Evolutionary conservation across 2,888 invertebrate species (phyloP), one percentile per base, ranked within the genome.

Genomic region (Prosapia bicincta): DNA sequence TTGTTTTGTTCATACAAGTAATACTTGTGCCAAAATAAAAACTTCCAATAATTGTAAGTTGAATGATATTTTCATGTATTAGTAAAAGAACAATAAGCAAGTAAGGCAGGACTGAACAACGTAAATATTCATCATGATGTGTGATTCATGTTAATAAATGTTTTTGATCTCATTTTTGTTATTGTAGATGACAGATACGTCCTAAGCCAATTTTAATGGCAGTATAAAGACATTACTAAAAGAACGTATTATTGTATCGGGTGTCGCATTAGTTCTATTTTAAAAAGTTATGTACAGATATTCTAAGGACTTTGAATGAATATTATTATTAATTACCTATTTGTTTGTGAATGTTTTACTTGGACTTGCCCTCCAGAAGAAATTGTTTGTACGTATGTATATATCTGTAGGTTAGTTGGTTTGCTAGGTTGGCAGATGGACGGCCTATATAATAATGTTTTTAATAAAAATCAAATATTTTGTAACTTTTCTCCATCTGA

Each of bases 141-240:
- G 78, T 78, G 77, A 78, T 77, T 71, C 70, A 78, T 78, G 76
- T 78, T 72, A 76, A 30, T 78, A 78, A 78, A 75, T 78, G 78
- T 78, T 77, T 76, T 78, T 78, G 78, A 78, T 78, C 78, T 78
- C 78, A 78, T 78, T 78, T 76, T 76, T 78, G 67, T 73, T 69
- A 77, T 75, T 71, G 72, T 78, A 77, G 68, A 77, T 73, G 76
- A 76, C 32, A 71, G 67, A 74, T 69, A 69, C 74, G 74, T 74
- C 74, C 74, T n/a, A 26, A 13, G 74, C 74, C 74, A 73, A 76
- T 74, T 74, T 54, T 10, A n/a, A 54, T 20, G 54, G 54, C 54
- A 1, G 20, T 54, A 20, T 54, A 54, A 54, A 20, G 20, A 54
- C 54, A 54, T n/a, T 54, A 20, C 54, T 54, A 54, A 38, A 38